Evolutionary conservation across 92 coral and sea anemone species (phyloP), one percentile per base, ranked within the genome.

Genomic region (Siderastrea siderea): DNA sequence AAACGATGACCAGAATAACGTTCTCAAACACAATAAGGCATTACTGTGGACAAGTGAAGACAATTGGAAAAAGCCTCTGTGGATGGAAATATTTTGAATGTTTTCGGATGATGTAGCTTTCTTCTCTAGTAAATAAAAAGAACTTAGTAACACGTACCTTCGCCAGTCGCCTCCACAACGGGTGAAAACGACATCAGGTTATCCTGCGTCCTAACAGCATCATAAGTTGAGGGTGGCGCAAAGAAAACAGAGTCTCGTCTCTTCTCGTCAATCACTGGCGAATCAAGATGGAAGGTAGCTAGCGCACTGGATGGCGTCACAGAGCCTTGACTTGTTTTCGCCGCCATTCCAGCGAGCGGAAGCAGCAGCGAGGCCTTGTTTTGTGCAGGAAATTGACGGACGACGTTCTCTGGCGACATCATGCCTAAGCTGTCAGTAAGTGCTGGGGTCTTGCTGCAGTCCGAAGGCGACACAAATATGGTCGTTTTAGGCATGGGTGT

Each of bases 181-280:
- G 95, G 95, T 46, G 95, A 93, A 69, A 93, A 93, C 49, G 78
- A 81, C 74, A 93, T 93, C 53, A 93, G 81, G 76, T 93, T 93
- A 19, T 90, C 95, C 60, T 67, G 43, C 11, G 78, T 45, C 45
- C 71, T 62, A 4, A 68, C 84, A 51, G 38, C 61, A n/a, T 52
- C 73, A 15, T 75, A 58, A 46, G 50, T 46, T n/a, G 75, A 82
- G 59, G 43, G 5, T 5, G 93, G 93, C 1, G 96, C 95, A 54
- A 91, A 95, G 95, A 95, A 95, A 78, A 95, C 98, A 0, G 98
- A 95, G 64, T 95, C 98, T 74, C 98, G 78, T 72, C 96, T 85
- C 13, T 58, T 85, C 61, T 72, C 91, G 14, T 7, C 19, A 15
- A n/a, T 64, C n/a, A 4, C 82, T 5, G 86, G 93, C 4, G 92